These are phyloP conservation scores for Caenorhabditis parvicauda DNA, from an alignment of 2,888 invertebrate genomes.

Conservation along the genomic window DNA sequence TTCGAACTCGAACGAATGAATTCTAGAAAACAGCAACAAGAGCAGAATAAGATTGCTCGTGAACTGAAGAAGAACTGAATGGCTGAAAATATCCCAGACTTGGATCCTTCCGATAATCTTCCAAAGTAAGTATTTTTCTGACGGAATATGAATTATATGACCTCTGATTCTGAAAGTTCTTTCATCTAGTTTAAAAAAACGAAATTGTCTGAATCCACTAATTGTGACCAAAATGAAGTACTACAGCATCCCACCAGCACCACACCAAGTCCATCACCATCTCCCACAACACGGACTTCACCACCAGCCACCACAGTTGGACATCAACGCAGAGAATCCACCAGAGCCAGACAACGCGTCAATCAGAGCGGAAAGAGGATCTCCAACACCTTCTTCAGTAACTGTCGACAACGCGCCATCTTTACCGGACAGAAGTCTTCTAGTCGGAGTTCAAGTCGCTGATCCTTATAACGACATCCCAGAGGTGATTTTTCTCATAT, in stretches of 20 bases:
- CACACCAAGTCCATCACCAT: no score
- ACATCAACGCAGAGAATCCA: slow-evolving; percentile 24
- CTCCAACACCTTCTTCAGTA: slow-evolving; percentile 32
- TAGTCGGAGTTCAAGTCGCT: slow-evolving; percentile 8
- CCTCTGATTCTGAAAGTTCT: no score
- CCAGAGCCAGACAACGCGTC: slow-evolving; percentile 36
- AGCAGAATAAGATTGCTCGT: slow-evolving; percentile 16
- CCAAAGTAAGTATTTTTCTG: slow-evolving; percentile 1
- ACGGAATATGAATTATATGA: no score
- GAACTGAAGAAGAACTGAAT: slow-evolving; percentile 22
- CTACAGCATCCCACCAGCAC: no score
- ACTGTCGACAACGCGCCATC: slow-evolving; percentile 30
- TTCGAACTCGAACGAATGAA: background rate
- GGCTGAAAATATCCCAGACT: slow-evolving; percentile 34
- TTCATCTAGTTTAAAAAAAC: background rate
- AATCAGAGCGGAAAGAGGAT: slow-evolving; percentile 26
- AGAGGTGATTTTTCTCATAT: slow-evolving; percentile 4
- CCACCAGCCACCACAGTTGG: slow-evolving; percentile 5
- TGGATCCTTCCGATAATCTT: slow-evolving; percentile 14
- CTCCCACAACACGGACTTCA: no score
- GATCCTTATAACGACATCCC: slow-evolving; percentile 12
- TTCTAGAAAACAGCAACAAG: slow-evolving; percentile 24
- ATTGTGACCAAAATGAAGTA: no score
- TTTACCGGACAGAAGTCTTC: slow-evolving; percentile 7
- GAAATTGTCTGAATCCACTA: background rate